Evolutionary conservation across 1,140 invertebrate species (phyloP), one percentile per base, ranked within the genome.

Genomic region (Chrysopa pallens): DNA sequence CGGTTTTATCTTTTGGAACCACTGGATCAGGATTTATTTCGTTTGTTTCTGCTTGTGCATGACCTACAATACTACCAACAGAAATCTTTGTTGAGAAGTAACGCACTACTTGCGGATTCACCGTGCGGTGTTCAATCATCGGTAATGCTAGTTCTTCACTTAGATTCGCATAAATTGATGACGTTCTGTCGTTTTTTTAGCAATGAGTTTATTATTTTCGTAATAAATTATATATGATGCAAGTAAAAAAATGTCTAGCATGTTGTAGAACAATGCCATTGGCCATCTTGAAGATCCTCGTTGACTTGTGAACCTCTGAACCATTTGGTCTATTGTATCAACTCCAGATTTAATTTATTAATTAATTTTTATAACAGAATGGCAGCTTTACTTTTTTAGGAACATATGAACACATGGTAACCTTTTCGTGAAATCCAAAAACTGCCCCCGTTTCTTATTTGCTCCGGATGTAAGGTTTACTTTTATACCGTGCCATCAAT

Each of bases 361-460:
- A 40, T 6, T 27, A 1, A 7, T 29, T 2, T 5, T 8, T 15
- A 56, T 14, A 50, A 8, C 29, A 57, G 17, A 43, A 52, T 43
- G 9, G 55, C 50, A 29, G 49, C 38, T 46, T 52, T 58, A 38
- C 46, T 44, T 47, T 51, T 56, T 23, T 23, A n/a, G 50, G 49
- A n/a, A 57, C 52, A 42, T 52, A 55, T 6, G 46, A 49, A 36
- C 52, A 42, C 12, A 57, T 40, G 9, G 56, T 53, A 8, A 48
- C 29, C 6, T 54, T 46, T 28, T 52, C 45, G 23, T 35, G 43
- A 38, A 52, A 57, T n/a, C 50, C 55, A 52, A 56, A 56, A 17
- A 49, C 7, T 38, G 14, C 12, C 11, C 13, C 36, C 40, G 31
- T 29, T 14, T 42, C 33, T 48, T 48, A 9, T 42, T 36, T 31